These are phyloP conservation scores for Oeneis ivallda DNA, from an alignment of 2,888 invertebrate species.

Conservation along the genomic window DNA sequence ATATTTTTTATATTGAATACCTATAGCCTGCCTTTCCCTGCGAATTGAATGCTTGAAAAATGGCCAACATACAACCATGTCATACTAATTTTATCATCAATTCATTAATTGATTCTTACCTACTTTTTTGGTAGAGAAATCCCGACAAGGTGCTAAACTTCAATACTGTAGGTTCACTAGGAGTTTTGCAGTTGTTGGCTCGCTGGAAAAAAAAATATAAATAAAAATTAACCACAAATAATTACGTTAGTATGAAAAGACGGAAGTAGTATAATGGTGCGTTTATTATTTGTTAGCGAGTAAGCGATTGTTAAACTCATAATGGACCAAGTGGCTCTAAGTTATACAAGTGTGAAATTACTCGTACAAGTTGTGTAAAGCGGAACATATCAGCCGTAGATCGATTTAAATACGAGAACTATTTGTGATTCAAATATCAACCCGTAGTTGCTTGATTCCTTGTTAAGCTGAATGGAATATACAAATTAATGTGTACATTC, in stretches of 20 bases:
- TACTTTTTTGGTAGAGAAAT: slow-evolving; percentile 22
- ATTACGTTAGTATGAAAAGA: too few relatives aligned
- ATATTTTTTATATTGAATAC: too few relatives aligned
- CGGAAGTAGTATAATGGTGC: too few relatives aligned
- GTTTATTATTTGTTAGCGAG: too few relatives aligned
- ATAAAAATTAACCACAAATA: too few relatives aligned
- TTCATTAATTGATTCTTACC: slow-evolving; percentile 10
- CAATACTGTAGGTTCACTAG: not conserved
- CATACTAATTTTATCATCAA: slow-evolving; percentile 15
- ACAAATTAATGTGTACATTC: slow-evolving; percentile 2
- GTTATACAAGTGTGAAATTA: slow-evolving; percentile 29
- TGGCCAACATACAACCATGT: slow-evolving; percentile 12
- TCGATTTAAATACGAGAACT: slow-evolving; percentile 44
- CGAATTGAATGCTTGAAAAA: slow-evolving; percentile 2
- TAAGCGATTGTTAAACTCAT: not conserved
- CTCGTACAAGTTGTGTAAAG: slow-evolving; percentile 42
- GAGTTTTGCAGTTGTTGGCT: not conserved
- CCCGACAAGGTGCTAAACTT: slow-evolving; percentile 30
- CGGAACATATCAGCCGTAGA: slow-evolving; percentile 57
- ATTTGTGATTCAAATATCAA: slow-evolving; percentile 48
- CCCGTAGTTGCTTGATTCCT: slow-evolving; percentile 56
- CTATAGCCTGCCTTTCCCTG: too few relatives aligned
- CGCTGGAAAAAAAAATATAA: not conserved
- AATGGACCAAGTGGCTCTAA: not conserved
- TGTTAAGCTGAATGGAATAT: slow-evolving; percentile 38